These are phyloP conservation scores for Myopa tessellatipennis DNA, from an alignment of 2,888 invertebrate species.

Conservation along the genomic window DNA sequence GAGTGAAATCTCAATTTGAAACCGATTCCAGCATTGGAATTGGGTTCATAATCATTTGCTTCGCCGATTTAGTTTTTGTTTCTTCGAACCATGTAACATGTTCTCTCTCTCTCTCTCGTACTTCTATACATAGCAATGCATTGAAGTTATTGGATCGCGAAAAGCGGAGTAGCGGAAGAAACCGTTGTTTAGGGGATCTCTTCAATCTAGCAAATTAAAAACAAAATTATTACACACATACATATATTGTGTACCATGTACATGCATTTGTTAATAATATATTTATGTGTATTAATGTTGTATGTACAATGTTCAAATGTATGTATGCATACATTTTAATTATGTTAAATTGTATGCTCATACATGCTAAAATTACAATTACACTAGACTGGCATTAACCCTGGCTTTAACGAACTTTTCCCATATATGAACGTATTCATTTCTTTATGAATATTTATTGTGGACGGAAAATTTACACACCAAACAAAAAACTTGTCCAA, in stretches of 20 bases:
- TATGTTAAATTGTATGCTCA: too few relatives aligned
- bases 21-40: slow-evolving; percentile 2
- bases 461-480: too few relatives aligned
- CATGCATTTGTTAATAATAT: not conserved
- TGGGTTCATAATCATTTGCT: slow-evolving; percentile 7
- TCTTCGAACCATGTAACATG: not conserved
- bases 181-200: not conserved
- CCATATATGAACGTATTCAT: too few relatives aligned
- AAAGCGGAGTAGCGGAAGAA: slow-evolving; percentile 51
- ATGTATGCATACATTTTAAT: too few relatives aligned
- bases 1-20: slow-evolving; percentile 33
- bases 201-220: not conserved
- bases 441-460: too few relatives aligned
- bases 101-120: not conserved
- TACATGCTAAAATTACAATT: not conserved
- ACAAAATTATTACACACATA: too few relatives aligned
- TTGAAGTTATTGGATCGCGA: slow-evolving; percentile 54
- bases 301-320: not conserved
- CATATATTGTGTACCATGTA: not conserved
- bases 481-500: too few relatives aligned
- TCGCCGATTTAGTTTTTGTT: not conserved
- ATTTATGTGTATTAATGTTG: not conserved
- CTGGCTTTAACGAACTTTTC: too few relatives aligned
- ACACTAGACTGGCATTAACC: too few relatives aligned
- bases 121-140: slow-evolving; percentile 5